Conservation (phyloP, 2,113 vertebrate genomes). For the Etheostoma spectabile region DNA sequence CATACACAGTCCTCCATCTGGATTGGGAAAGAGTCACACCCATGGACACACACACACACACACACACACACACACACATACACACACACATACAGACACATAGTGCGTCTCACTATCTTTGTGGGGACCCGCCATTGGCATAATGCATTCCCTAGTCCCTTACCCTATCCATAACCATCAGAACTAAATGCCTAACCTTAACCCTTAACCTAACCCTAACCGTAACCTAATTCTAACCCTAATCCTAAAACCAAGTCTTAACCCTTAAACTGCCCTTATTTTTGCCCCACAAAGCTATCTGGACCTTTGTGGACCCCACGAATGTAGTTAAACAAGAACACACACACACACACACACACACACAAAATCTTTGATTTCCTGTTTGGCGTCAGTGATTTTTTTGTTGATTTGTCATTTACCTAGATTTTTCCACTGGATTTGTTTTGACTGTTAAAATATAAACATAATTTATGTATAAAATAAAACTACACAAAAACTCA, state of each 20-base stretch:
- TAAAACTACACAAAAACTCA: not conserved
- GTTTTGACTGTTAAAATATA: not conserved
- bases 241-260: no score
- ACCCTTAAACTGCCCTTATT: no score
- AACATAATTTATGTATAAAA: not conserved
- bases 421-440: not conserved
- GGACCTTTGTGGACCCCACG: no score
- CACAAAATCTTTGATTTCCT: not conserved
- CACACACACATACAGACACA: not conserved
- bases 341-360: not conserved
- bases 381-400: not conserved
- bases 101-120: no score
- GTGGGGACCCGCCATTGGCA: no score
- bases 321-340: not conserved
- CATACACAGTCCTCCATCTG: constrained; percentile 80
- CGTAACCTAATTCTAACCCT: no score
- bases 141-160: no score
- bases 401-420: not conserved
- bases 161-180: no score
- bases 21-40: constrained; percentile 58
- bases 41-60: not conserved
- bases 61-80: not conserved
- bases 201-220: no score
- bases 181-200: no score
- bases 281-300: no score